Base-by-base conservation (phyloP, 2,888 invertebrate genomes). In the Criorhina ranunculi region DNA sequence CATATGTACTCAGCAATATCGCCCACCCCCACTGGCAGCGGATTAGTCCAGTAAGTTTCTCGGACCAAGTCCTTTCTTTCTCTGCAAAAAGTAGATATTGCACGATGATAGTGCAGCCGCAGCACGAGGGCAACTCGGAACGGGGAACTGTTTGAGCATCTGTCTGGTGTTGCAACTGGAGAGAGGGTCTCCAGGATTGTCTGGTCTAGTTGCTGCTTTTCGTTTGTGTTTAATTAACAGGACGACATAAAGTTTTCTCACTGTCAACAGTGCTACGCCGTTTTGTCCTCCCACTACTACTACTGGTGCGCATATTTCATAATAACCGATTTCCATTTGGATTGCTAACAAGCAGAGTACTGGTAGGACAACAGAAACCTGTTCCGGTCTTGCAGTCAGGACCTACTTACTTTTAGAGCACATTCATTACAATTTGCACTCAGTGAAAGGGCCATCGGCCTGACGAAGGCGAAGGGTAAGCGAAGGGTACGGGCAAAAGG, bases 261-360 rank as follows among this genome's bases (percentile, higher is more conserved):
- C 75, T 85, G 69, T 79, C 73, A 85, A 62, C 75, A 62, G 17
- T 62, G 35, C 15, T 37, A 9, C 33, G 40, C 49, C 49, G 17
- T 29, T 44, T 42, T 66, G 2, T 8, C 19, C 24, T 37, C 15
- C 5, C 7, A 15, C 37, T 5, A 44, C 40, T 8, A 5, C 8
- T 24, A 46, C 37, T 60, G 4, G 44, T 35, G 66, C 46, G 53
- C 75, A 79, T 85, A 85, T 85, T 85, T 85, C 79, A 85, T 85
- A 79, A 85, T 79, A 85, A 85, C 73, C 83, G 69, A 85, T 85
- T 73, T 79, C 64, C 79, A 75, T 79, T 78, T 75, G 79, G 73
- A 85, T 79, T 79, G 69, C 78, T 75, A 79, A 79, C 69, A 79
- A 69, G 69, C 64, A 73, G 15, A 60, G 53, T 40, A 72, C 19